Evolutionary conservation across 2,888 invertebrate species (phyloP), one percentile per base, ranked within the genome.

Genomic region (Drosophila buzzatii): DNA sequence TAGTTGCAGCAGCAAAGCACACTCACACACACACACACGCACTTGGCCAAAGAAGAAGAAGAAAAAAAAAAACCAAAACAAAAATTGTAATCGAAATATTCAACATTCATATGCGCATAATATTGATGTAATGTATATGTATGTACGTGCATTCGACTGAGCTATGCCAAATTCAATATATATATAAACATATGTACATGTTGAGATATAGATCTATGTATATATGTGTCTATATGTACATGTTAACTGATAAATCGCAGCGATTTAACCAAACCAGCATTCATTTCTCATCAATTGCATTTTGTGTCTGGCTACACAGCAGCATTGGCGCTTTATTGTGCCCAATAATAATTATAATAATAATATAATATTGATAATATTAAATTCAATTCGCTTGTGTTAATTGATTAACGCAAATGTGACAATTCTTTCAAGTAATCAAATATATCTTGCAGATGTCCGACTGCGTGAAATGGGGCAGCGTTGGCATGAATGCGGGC

Each of bases 381-480:
- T 27, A 5, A 27, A 12, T n/a, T 16, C 9, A 9, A 39, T 12
- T 39, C 33, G 58, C 23, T 47, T 20, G 27, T 20, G 47, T 33
- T 61, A n/a, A 31, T 52, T 42, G 8, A 16, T 39, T 16, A 39
- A 39, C 52, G 44, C 27, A 27, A 27, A 27, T 57, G 31, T 52
- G 66, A 73, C 71, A 68, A 71, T 73, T 84, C 75, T 75, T 75
- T 93, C 66, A 82, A 76, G 76, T 80, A 82, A 90, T 88, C 83
- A 35, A 49, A 69, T 85, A 69, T 85, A 89, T 94, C 81, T 95
- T 95, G 52, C 94, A 96, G 96, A 95, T 95, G 93, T 95, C 95
- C 92, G 95, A 95, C 93, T 95, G 95, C 91, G 94, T 95, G 79
- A 95, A 95, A 93, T 96, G 95, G 95, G 95, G 95, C 90, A 95